phyloP scores from a whole-genome alignment of 2,113 vertebrate genomes.

The Odocoileus hemionus region DNA sequence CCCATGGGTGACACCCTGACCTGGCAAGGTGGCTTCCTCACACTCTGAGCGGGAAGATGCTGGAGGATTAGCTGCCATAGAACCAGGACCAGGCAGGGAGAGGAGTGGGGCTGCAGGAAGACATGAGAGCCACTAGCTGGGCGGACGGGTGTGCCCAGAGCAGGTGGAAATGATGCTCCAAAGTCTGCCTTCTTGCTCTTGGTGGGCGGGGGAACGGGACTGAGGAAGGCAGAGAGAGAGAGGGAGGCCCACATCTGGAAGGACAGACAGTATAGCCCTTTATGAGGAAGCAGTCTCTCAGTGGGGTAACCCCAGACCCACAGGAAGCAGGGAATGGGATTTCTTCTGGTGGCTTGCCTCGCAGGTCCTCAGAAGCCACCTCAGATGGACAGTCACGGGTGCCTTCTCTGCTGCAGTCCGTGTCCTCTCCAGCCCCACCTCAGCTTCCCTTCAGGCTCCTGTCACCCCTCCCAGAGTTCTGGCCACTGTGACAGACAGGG shows the following conservation, averaged over 20 bases:
- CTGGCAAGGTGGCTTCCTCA: neutral
- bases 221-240: neutral
- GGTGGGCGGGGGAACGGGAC: fast-evolving
- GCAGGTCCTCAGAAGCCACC: neutral
- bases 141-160: neutral
- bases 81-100: neutral
- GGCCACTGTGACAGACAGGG: neutral
- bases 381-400: neutral
- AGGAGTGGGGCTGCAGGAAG: neutral
- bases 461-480: neutral
- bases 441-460: neutral
- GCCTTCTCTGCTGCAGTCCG: neutral
- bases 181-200: neutral
- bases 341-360: neutral
- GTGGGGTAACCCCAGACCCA: neutral
- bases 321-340: neutral
- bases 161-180: too few species aligned
- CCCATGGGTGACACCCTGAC: neutral
- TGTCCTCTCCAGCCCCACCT: neutral
- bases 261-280: neutral
- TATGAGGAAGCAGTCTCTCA: neutral
- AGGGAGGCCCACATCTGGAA: neutral
- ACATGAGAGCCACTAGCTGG: neutral
- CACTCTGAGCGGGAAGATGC: neutral
- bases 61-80: neutral